phyloP scores from a whole-genome alignment of 2,888 invertebrate species.

The Lysandra bellargus region DNA sequence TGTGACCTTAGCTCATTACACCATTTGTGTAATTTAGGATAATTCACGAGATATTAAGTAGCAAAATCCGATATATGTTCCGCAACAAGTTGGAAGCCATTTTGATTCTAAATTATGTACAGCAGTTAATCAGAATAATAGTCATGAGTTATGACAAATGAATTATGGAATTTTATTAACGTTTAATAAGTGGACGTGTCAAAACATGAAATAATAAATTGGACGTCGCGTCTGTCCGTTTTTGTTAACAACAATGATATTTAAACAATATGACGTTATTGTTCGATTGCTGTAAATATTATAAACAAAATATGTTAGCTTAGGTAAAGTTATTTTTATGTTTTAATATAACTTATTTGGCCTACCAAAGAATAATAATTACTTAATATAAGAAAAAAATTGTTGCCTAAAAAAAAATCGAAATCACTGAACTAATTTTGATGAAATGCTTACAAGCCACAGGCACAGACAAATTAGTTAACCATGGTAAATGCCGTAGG shows the following conservation, averaged over 20 bases:
- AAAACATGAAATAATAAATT: constrained; percentile 30
- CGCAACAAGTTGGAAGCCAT: constrained; percentile 26
- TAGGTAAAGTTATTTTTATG: background rate
- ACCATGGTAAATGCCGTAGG: too few species aligned
- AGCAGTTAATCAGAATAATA: constrained; percentile 21
- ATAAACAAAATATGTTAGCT: background rate
- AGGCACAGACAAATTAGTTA: too few species aligned
- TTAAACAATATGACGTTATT: constrained; percentile 16
- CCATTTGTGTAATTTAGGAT: background rate
- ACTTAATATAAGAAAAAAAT: too few species aligned
- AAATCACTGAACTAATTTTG: background rate
- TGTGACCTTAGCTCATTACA: background rate
- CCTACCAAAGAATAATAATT: too few species aligned
- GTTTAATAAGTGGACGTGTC: constrained; percentile 25
- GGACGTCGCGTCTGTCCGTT: constrained; percentile 22
- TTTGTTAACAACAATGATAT: constrained; percentile 21
- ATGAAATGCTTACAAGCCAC: background rate
- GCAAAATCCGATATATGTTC: constrained; percentile 21
- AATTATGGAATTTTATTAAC: constrained; percentile 27
- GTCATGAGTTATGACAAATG: constrained; percentile 27
- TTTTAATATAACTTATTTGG: too few species aligned
- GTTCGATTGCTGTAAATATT: background rate
- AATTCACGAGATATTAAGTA: constrained; percentile 27
- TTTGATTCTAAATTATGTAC: constrained; percentile 24
- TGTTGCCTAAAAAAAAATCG: too few species aligned